Percentiles rank a stretch among this genome's conserved stretches.
These are phyloP conservation scores for Callocephalon fimbriatum DNA, from an alignment of 2,113 vertebrate genomes.

Conservation along the genomic window DNA sequence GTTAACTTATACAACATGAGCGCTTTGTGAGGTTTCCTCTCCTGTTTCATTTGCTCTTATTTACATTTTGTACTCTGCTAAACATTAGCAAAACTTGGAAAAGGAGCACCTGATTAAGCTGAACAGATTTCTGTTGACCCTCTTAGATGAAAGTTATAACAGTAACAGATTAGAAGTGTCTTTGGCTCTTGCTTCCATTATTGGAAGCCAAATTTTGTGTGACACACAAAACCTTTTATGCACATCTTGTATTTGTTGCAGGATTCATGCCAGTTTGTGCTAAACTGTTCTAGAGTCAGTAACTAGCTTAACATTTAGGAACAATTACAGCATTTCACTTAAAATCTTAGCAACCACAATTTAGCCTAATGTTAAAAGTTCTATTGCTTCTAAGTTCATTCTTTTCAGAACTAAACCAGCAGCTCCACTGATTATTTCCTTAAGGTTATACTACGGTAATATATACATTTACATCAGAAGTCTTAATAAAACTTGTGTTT, in stretches of 20 bases:
- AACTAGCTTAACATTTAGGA: slow-evolving; percentile 9
- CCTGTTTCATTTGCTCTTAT: background rate
- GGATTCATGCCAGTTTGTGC: slow-evolving; percentile 12
- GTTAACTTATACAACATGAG: background rate
- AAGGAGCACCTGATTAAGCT: background rate
- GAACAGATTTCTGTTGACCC: slow-evolving; percentile 35
- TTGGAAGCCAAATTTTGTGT: background rate
- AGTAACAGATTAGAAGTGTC: background rate
- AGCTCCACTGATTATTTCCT: background rate
- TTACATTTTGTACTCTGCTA: background rate
- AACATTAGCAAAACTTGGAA: background rate
- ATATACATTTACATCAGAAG: background rate
- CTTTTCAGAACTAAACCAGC: slow-evolving; percentile 19
- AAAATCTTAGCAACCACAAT: background rate
- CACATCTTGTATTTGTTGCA: slow-evolving; percentile 4
- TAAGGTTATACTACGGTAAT: background rate
- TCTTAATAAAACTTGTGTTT: background rate
- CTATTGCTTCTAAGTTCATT: slow-evolving; percentile 30
- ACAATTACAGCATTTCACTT: background rate
- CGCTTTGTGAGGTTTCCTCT: background rate
- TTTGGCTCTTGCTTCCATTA: slow-evolving; percentile 39
- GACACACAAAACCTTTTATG: background rate
- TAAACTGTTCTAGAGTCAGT: background rate
- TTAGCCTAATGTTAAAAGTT: slow-evolving; percentile 28
- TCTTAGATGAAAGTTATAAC: background rate